phyloP scores from a whole-genome alignment of 2,888 invertebrate genomes.

The Craniophora ligustri region DNA sequence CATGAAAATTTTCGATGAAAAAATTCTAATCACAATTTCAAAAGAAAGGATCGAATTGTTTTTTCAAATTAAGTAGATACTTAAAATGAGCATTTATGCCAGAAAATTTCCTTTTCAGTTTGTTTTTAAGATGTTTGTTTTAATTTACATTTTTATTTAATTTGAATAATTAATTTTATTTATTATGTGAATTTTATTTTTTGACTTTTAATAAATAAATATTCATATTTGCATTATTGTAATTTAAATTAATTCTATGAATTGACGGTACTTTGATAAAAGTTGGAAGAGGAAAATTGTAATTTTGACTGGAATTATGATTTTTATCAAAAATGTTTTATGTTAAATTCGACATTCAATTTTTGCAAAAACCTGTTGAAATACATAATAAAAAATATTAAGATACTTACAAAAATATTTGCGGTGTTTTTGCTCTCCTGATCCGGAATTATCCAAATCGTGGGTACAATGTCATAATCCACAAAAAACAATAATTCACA shows the following conservation, averaged over 20 bases:
- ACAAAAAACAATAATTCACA: conserved; percentile 73
- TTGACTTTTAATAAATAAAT: not conserved
- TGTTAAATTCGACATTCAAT: conserved; percentile 10
- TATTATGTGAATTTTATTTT: not conserved
- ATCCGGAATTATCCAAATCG: conserved; percentile 86
- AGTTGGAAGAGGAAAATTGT: not conserved
- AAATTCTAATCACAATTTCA: conserved; percentile 6
- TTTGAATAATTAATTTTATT: conserved; percentile 12
- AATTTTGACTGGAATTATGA: conserved; percentile 19
- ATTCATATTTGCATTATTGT: not conserved
- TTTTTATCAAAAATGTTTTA: conserved; percentile 1
- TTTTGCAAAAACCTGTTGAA: conserved; percentile 26
- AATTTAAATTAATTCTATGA: not conserved
- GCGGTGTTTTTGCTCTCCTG: conserved; percentile 82
- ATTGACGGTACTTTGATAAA: not conserved
- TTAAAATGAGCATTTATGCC: conserved; percentile 34
- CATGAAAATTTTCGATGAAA: not conserved
- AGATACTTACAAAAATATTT: conserved; percentile 88
- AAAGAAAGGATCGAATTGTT: conserved; percentile 16
- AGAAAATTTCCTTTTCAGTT: conserved; percentile 25
- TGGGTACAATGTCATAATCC: conserved; percentile 83
- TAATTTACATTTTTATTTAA: conserved; percentile 29
- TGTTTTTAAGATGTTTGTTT: conserved; percentile 38
- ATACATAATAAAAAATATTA: conserved; percentile 38
- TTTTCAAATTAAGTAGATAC: conserved; percentile 12